Evolutionary conservation across 2,113 vertebrate genomes (phyloP).

Genomic region (Chauna torquata): DNA sequence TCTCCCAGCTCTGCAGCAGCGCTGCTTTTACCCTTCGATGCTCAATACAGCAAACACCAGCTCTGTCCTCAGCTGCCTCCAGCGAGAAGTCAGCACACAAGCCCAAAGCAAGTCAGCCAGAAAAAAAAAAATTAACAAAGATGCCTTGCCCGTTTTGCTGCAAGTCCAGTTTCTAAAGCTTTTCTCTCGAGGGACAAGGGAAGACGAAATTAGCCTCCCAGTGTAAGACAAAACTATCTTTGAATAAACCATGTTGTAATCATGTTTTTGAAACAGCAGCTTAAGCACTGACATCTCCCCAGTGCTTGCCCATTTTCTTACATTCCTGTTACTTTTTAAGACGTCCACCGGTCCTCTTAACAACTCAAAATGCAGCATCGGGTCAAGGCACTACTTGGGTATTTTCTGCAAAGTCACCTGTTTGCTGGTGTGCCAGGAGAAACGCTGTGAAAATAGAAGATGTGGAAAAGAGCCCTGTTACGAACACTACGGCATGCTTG

Average conservation of each 20-base stretch:
- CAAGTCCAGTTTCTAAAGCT: constrained; percentile 5
- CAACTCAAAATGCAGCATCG: not conserved
- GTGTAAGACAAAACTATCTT: constrained; percentile 13
- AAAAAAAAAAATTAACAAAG: constrained; percentile 7
- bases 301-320: not conserved
- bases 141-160: not conserved
- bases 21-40: not conserved
- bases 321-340: not conserved
- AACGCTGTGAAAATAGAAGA: not conserved
- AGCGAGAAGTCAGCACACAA: not conserved
- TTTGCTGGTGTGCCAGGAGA: not conserved
- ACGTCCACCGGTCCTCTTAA: not conserved
- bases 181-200: not conserved
- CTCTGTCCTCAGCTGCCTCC: not conserved
- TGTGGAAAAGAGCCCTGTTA: not conserved
- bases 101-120: not conserved
- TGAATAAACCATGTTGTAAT: constrained; percentile 15
- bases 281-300: not conserved
- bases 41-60: not conserved
- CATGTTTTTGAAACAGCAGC: not conserved
- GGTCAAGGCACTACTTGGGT: not conserved
- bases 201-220: not conserved
- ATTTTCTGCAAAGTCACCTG: not conserved
- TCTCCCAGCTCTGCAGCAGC: not conserved
- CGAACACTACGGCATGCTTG: not conserved